Percentiles rank a stretch among this genome's conserved stretches.
Conservation (phyloP, 2,888 invertebrate genomes). For the Folsomia manolachei region DNA sequence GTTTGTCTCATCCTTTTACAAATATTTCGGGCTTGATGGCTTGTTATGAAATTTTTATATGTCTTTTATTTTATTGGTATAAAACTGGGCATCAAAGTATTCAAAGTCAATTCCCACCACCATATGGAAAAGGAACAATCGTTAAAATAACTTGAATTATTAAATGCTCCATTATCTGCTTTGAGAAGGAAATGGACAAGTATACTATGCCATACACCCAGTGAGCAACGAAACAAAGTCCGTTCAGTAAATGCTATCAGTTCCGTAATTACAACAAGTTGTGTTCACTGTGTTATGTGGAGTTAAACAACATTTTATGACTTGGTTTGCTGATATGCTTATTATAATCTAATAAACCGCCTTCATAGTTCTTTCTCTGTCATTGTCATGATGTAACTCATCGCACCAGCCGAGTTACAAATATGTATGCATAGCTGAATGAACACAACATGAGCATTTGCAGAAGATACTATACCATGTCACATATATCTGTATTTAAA, state of each 20-base stretch:
- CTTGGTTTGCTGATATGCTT: slow-evolving; percentile 18
- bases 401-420: background rate
- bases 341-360: slow-evolving; percentile 25
- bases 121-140: background rate
- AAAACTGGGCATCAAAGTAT: slow-evolving; percentile 4
- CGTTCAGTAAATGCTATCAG: too few relatives aligned
- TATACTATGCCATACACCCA: too few relatives aligned
- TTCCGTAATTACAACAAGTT: background rate
- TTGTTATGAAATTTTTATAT: slow-evolving; percentile 21
- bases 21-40: background rate
- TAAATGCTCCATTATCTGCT: slow-evolving; percentile 13
- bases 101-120: slow-evolving; percentile 13
- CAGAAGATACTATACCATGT: too few relatives aligned
- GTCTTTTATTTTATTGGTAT: slow-evolving; percentile 18
- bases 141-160: slow-evolving; percentile 17
- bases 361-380: slow-evolving; percentile 9
- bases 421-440: background rate
- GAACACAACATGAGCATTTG: background rate
- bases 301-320: slow-evolving; percentile 21
- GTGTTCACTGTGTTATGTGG: background rate
- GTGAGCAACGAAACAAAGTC: too few relatives aligned
- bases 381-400: background rate
- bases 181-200: too few relatives aligned
- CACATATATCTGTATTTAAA: too few relatives aligned
- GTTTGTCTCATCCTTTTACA: too few relatives aligned